A percentile compares a stretch with the other conserved stretches of the same genome.
These are phyloP conservation scores for Semibalanus balanoides DNA, from an alignment of 1,140 invertebrate species.

Conservation along the genomic window DNA sequence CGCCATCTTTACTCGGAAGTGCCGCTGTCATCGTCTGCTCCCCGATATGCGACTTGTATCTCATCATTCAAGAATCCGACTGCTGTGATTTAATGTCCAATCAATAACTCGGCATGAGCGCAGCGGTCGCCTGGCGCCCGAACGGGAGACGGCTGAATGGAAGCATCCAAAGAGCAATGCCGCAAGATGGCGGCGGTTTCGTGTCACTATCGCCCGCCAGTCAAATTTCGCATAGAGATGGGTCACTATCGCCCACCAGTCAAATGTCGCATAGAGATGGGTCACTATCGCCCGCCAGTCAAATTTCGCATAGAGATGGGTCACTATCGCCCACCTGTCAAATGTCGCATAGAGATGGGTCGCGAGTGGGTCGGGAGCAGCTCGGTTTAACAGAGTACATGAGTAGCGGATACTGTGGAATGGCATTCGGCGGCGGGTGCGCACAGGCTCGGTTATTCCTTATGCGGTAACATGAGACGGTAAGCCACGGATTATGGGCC, in stretches of 20 bases:
- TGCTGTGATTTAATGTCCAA: background rate
- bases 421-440: too few relatives aligned
- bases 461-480: too few relatives aligned
- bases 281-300: too few relatives aligned
- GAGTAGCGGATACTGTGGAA: too few relatives aligned
- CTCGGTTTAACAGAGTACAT: too few relatives aligned
- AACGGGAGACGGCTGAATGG: background rate
- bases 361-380: too few relatives aligned
- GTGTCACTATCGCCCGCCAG: background rate
- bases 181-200: background rate
- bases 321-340: too few relatives aligned
- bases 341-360: background rate
- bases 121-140: too few relatives aligned
- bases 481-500: too few relatives aligned
- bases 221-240: background rate
- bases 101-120: background rate
- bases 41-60: background rate
- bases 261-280: background rate
- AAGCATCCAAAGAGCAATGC: background rate
- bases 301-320: background rate
- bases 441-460: too few relatives aligned
- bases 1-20: background rate
- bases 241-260: too few relatives aligned
- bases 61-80: background rate
- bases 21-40: background rate